phyloP scores from a whole-genome alignment of 1,140 invertebrate species.

The roundworm (Caenorhabditis elegans) region WBcel235 BX284606.5:6331501-6332000 shows the following conservation, averaged over 20 bases:
- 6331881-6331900: conserved; percentile 57
- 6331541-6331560: conserved; percentile 14
- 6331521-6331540: conserved; percentile 16
- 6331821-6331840: conserved; percentile 66
- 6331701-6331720: conserved; percentile 35
- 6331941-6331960: conserved; percentile 31
- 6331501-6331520: background rate
- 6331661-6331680: background rate
- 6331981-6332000: conserved; percentile 33
- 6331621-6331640: background rate
- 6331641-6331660: background rate
- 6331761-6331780: conserved; percentile 46
- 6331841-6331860: conserved; percentile 62
- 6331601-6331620: background rate
- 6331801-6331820: conserved; percentile 64
- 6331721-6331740: conserved; percentile 42
- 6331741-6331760: conserved; percentile 39
- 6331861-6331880: conserved; percentile 62
- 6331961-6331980: conserved; percentile 55
- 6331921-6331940: conserved; percentile 48
- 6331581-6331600: conserved; percentile 19
- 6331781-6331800: conserved; percentile 62
- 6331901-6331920: conserved; percentile 59
- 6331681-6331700: background rate
- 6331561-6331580: conserved; percentile 30